Percentiles rank a stretch among this genome's conserved stretches.
These are phyloP conservation scores for Pentalonia nigronervosa DNA, from an alignment of 1,140 invertebrate genomes.

Conservation along the genomic window DNA sequence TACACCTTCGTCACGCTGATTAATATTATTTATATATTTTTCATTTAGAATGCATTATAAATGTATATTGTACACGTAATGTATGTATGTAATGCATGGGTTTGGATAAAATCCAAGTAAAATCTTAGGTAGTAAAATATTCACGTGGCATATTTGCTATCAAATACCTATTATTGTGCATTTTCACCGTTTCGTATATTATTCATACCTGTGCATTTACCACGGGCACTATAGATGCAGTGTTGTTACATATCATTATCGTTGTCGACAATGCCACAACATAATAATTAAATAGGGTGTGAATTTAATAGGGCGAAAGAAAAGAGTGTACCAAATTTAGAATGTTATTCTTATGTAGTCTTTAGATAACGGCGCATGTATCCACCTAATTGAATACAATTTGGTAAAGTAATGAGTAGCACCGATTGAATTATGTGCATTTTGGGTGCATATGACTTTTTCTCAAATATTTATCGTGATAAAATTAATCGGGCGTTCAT, in stretches of 20 bases:
- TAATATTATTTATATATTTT: no score
- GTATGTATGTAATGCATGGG: no score
- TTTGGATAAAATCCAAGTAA: no score
- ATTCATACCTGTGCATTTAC: no score
- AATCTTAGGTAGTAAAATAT: no score
- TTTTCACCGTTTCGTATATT: no score
- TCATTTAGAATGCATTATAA: no score
- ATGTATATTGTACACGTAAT: no score
- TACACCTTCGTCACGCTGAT: no score
- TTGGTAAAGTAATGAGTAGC: not conserved
- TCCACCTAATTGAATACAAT: not conserved
- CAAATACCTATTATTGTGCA: no score
- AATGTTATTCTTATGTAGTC: not conserved
- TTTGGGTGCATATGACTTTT: not conserved
- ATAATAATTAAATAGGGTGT: not conserved
- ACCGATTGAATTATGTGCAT: no score
- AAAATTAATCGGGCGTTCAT: not conserved
- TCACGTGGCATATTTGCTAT: no score
- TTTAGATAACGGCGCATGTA: not conserved
- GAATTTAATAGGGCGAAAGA: not conserved
- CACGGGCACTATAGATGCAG: not conserved
- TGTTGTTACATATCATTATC: not conserved
- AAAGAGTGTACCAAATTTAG: not conserved
- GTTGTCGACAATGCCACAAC: not conserved
- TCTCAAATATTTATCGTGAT: not conserved